Evolutionary conservation across 1,140 invertebrate genomes (phyloP).

Genomic region (Antheraea pernyi): DNA sequence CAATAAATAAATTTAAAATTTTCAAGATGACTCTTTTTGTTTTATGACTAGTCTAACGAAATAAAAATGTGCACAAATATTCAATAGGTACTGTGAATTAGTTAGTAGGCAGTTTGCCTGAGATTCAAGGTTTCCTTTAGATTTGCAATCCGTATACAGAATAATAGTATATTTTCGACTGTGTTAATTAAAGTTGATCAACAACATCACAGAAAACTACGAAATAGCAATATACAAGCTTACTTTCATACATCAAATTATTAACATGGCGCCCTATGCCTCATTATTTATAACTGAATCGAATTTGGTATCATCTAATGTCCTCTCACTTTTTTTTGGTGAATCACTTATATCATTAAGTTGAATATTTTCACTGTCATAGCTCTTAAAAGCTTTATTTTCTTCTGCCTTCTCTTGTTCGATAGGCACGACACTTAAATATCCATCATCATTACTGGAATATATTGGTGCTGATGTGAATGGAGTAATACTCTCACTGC

Average conservation of each 20-base stretch:
- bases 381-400: conserved; percentile 37
- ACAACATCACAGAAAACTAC: conserved; percentile 59
- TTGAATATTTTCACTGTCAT: conserved; percentile 49
- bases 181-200: conserved; percentile 32
- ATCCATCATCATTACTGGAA: conserved; percentile 35
- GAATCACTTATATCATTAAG: conserved; percentile 71
- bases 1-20: conserved; percentile 69
- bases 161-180: conserved; percentile 33
- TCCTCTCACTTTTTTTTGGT: conserved; percentile 69
- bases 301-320: conserved; percentile 53
- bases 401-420: conserved; percentile 34
- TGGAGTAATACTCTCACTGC: not conserved
- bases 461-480: not conserved
- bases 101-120: not conserved
- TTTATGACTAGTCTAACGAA: conserved; percentile 76
- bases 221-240: conserved; percentile 57
- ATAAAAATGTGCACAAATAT: conserved; percentile 30
- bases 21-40: conserved; percentile 50
- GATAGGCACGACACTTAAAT: conserved; percentile 61
- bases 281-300: conserved; percentile 57
- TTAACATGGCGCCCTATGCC: conserved; percentile 44
- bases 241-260: conserved; percentile 34
- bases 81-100: conserved; percentile 21
- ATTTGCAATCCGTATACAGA: not conserved
- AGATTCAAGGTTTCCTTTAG: not conserved